These are phyloP conservation scores for Tetramorium alpestre DNA, from an alignment of 1,140 invertebrate genomes.

Conservation along the genomic window DNA sequence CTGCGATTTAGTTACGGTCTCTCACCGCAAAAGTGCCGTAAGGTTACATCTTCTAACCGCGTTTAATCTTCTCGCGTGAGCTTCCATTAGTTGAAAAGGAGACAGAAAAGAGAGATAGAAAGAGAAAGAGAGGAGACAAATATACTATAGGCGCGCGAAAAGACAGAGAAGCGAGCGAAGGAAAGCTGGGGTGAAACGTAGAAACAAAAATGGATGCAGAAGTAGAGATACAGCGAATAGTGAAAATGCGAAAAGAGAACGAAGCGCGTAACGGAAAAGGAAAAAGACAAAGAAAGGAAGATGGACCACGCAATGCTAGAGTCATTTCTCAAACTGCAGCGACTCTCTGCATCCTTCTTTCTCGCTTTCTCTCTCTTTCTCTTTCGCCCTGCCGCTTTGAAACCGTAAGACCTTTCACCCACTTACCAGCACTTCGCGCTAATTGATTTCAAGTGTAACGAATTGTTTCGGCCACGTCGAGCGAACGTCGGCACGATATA, in stretches of 20 bases:
- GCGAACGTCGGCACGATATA: conserved; percentile 52
- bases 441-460: conserved; percentile 77
- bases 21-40: conserved; percentile 41
- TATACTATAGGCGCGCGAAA: background rate
- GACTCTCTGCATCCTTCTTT: conserved; percentile 11
- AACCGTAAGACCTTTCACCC: conserved; percentile 70
- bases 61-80: conserved; percentile 12
- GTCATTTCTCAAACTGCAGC: conserved; percentile 70
- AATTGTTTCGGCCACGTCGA: conserved; percentile 70
- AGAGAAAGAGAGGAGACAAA: background rate
- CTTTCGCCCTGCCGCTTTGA: background rate
- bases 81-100: conserved; percentile 50
- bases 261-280: conserved; percentile 8
- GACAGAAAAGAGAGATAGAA: background rate
- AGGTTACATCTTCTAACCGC: conserved; percentile 15
- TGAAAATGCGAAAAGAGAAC: conserved; percentile 22
- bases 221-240: conserved; percentile 6
- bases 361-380: background rate
- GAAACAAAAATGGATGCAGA: conserved; percentile 25
- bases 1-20: conserved; percentile 59
- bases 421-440: conserved; percentile 73
- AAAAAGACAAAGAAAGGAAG: conserved; percentile 12
- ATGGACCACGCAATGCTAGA: conserved; percentile 47
- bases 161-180: conserved; percentile 11
- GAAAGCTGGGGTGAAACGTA: conserved; percentile 30